Base-by-base conservation (phyloP, 2,113 vertebrate species). In the Menidia beryllina region DNA sequence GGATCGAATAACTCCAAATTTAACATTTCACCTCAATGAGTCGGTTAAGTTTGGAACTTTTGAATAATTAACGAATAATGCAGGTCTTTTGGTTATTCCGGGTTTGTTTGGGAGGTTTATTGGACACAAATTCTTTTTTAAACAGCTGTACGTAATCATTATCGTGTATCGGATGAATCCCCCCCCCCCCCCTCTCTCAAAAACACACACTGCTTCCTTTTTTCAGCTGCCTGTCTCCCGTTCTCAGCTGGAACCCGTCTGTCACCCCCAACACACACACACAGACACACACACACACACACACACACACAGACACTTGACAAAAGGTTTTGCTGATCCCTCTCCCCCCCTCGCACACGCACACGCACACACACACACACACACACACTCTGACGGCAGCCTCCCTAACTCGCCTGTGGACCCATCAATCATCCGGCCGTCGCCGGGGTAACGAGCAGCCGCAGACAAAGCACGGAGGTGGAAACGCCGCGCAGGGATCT, bases 361-460 rank as follows among this genome's bases (percentile, higher is more conserved):
- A 15, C 39, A 9, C 27, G n/a, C 68, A 41, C 65, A 68, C 52
- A 61, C 59, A 52, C 11, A 48, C 64, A 23, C 53, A 49, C 48
- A 54, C 13, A 20, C 25, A 43, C 68, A 76, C 80, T 86, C 74
- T 82, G 77, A 69, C 25, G 72, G 63, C 26, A 4, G 63, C 65
- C 76, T 56, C 51, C 27, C 65, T 54, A 64, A 83, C 64, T 48
- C 59, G 47, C 58, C 62, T 39, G 59, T 49, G 65, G 65, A 62
- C 55, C 82, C 25, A 77, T 82, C 84, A 75, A 74, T 82, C 72
- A 76, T 17, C 58, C n/a, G 1, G 13, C 10, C 11, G 59, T 79
- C 65, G 41, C 73, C 45, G 11, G 13, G 51, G 61, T 17, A 36
- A 68, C 48, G 1, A 15, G 36, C 47, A 62, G 79, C 34, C 26